Percentiles rank a stretch among this genome's conserved stretches.
Conservation (phyloP, 2,888 invertebrate genomes). For the Aproaerema taeniolella region DNA sequence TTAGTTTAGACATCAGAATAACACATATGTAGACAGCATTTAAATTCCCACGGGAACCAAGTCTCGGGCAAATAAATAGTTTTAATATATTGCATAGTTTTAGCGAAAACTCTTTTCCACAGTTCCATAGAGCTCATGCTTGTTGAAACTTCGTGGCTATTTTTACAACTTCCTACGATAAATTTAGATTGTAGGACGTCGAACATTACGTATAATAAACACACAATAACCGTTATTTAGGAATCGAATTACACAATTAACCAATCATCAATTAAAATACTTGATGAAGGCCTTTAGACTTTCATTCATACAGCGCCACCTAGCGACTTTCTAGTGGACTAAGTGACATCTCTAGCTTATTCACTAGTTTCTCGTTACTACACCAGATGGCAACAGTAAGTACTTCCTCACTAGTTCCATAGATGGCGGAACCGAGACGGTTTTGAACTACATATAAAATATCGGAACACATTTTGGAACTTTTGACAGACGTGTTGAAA, state of each 20-base stretch:
- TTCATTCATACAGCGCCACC: conserved; percentile 24
- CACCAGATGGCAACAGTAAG: conserved; percentile 26
- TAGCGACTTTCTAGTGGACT: conserved; percentile 18
- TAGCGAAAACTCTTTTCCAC: no score
- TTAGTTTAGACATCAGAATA: no score
- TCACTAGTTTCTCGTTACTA: not conserved
- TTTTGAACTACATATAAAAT: not conserved
- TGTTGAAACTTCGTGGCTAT: no score
- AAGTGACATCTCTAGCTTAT: conserved; percentile 3
- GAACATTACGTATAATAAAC: not conserved
- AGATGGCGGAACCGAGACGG: conserved; percentile 41
- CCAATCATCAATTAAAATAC: not conserved
- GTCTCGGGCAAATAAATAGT: no score
- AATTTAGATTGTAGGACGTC: not conserved
- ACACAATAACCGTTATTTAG: not conserved
- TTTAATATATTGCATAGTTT: no score
- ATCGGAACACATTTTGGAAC: no score
- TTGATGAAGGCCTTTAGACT: not conserved
- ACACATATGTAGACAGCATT: no score
- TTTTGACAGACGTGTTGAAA: not conserved
- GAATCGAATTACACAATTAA: not conserved
- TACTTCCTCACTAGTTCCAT: conserved; percentile 7
- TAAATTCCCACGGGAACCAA: no score
- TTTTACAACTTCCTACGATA: not conserved
- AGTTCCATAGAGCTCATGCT: no score